Evolutionary conservation across 2,113 vertebrate species (phyloP), one percentile per base, ranked within the genome.

Genomic region (Pollimyrus isidori): DNA sequence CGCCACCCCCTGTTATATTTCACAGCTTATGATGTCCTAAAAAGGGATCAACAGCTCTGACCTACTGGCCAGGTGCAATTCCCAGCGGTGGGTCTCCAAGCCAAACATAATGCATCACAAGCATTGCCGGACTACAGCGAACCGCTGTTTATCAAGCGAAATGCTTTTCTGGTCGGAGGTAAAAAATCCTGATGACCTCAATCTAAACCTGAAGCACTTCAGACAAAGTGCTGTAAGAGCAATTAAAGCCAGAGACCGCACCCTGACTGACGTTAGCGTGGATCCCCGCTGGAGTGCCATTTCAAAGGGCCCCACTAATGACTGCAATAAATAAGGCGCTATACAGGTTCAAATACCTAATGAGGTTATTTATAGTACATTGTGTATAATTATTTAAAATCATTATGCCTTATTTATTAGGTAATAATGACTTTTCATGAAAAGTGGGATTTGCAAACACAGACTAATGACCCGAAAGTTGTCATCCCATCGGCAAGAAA

Each of bases 31-130:
- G 35, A 19, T 80, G 73, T 42, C 73, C 73, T 80, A 80, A 80
- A 80, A 80, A 42, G 73, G 73, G 73, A 42, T 80, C 73, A 80
- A 80, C 73, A 80, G 35, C 73, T 80, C 30, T 80, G 73, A 80
- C 73, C 73, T 39, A 17, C 73, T 80, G 73, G 4, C 73, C 73
- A 80, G 73, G 73, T 42, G 73, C 35, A 80, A 80, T 80, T 80
- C 73, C 73, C 73, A 17, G 73, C 5, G 39, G 35, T 84, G 23
- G 39, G 39, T n/a, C 82, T 48, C 42, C 82, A 45, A 84, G 39
- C 82, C 39, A 84, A 84, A 84, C 21, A 11, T 84, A 48, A 48
- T 46, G 21, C 39, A 48, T 84, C 45, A 84, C 17, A 42, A 26
- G 39, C 82, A 13, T 84, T 26, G 19, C 82, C 21, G 2, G 7